Evolutionary conservation across 2,797 vertebrate genomes (phyloP), one percentile per base, ranked within the genome.

Genomic region (Amblyopsis hoosieri): DNA sequence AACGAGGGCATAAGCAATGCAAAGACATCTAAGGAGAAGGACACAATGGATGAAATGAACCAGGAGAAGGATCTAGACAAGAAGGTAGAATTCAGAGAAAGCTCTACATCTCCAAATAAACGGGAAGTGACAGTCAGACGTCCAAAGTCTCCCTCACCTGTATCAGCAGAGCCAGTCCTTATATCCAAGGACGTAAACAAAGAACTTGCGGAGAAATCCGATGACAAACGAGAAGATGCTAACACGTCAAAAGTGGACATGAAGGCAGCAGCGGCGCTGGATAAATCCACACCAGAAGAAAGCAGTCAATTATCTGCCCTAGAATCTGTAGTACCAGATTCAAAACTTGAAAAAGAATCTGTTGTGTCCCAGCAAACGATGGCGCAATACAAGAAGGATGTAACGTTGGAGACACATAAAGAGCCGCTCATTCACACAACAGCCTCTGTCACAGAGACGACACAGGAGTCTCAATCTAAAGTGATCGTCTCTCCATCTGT

Each of bases 1-100:
- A 19, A 53, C 0, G 17, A 67, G 1, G 56, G 66, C 2, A 17
- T n/a, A 1, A 1, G 4, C 37, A 15, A 50, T 9, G 15, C 15
- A 17, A 66, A 78, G 48, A 80, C 74, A 46, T 12, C 67, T 13
- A 60, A 61, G 51, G 72, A 83, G 56, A 65, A 55, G 55, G 64
- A 62, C 3, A 1, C 53, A 3, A 66, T 66, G 12, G 50, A 62
- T 2, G 50, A 66, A 49, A 46, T n/a, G 1, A 59, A 61, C 14
- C 15, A 31, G 0, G 61, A 56, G 6, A 74, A 63, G n/a, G 69
- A 3, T 3, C 1, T 6, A 11, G 50, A 57, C 5, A 2, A 23
- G 15, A 48, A 50, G 42, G 48, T 13, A 23, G 80, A 76, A 52
- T 29, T 4, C 23, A 66, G 69, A 49, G 68, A 75, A 70, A 71